Conservation (phyloP, 2,113 vertebrate species). For the Istiophorus platypterus region DNA sequence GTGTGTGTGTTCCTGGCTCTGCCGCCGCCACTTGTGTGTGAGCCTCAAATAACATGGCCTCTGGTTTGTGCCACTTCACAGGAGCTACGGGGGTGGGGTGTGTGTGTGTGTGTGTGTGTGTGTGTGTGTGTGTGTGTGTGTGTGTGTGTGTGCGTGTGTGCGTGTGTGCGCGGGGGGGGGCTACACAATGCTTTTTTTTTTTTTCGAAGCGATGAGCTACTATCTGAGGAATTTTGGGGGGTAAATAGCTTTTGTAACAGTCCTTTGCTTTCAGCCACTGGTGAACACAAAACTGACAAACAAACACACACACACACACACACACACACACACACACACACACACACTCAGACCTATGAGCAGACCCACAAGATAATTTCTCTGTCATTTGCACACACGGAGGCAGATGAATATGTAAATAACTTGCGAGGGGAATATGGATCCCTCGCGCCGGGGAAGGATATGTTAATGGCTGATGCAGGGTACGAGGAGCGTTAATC, state of each 20-base stretch:
- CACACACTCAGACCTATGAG: slow-evolving; percentile 46
- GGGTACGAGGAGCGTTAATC: slow-evolving; percentile 66
- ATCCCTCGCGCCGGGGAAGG: slow-evolving; percentile 62
- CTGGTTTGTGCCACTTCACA: slow-evolving; percentile 69
- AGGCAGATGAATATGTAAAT: slow-evolving; percentile 80
- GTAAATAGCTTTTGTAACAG: slow-evolving; percentile 71
- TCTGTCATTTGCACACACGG: slow-evolving; percentile 72
- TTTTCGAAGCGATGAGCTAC: slow-evolving; percentile 57
- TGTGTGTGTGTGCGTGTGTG: too few species aligned
- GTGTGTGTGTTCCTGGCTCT: slow-evolving; percentile 63
- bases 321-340: too few species aligned
- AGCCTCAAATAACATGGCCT: slow-evolving; percentile 69
- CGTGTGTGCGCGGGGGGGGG: too few species aligned
- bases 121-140: too few species aligned
- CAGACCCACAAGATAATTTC: slow-evolving; percentile 61
- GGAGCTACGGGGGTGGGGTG: slow-evolving; percentile 64
- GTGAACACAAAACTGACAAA: slow-evolving; percentile 29
- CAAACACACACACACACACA: slow-evolving; percentile 13
- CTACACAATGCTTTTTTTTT: slow-evolving; percentile 49
- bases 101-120: too few species aligned
- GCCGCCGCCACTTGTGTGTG: too few species aligned
- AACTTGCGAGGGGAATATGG: slow-evolving; percentile 58
- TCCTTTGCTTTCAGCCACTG: slow-evolving; percentile 63
- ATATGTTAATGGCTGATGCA: slow-evolving; percentile 66
- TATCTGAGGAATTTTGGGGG: slow-evolving; percentile 60